Evolutionary conservation across 2,888 invertebrate species (phyloP).

Genomic region (Leucania comma): DNA sequence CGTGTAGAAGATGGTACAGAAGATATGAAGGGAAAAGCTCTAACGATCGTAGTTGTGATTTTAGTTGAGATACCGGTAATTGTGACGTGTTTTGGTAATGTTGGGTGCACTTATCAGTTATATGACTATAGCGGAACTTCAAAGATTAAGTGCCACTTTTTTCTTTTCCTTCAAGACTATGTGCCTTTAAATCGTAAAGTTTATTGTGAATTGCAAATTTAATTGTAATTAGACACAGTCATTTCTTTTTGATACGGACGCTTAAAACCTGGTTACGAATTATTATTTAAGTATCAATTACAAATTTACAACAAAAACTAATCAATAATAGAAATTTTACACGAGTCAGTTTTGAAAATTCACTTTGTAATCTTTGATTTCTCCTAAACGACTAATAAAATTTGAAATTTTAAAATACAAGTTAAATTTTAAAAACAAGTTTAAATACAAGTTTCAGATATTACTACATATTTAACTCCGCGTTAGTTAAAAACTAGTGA

Average conservation of each 20-base stretch:
- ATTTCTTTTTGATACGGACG: conserved; percentile 5
- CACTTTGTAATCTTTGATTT: not conserved
- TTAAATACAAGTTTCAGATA: not conserved
- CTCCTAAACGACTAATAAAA: not conserved
- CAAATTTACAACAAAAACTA: not conserved
- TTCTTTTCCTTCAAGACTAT: too few relatives aligned
- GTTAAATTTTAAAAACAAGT: too few relatives aligned
- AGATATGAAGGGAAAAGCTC: conserved; percentile 66
- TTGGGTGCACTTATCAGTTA: conserved; percentile 2
- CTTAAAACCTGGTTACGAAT: not conserved
- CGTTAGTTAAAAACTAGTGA: not conserved
- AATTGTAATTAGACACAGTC: not conserved
- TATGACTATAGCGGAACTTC: not conserved
- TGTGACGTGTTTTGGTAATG: conserved; percentile 34
- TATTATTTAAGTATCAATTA: not conserved
- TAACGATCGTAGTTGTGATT: conserved; percentile 59
- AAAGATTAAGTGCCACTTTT: not conserved
- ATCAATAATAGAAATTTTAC: not conserved
- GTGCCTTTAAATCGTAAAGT: not conserved
- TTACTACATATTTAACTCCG: too few relatives aligned
- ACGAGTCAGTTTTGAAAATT: not conserved
- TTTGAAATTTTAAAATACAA: not conserved
- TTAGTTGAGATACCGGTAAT: conserved; percentile 50
- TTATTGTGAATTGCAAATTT: not conserved
- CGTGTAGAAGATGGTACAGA: conserved; percentile 81